Evolutionary conservation across 1,140 invertebrate genomes (phyloP), one percentile per base, ranked within the genome.

Genomic region (Rhopalosiphum maidis): DNA sequence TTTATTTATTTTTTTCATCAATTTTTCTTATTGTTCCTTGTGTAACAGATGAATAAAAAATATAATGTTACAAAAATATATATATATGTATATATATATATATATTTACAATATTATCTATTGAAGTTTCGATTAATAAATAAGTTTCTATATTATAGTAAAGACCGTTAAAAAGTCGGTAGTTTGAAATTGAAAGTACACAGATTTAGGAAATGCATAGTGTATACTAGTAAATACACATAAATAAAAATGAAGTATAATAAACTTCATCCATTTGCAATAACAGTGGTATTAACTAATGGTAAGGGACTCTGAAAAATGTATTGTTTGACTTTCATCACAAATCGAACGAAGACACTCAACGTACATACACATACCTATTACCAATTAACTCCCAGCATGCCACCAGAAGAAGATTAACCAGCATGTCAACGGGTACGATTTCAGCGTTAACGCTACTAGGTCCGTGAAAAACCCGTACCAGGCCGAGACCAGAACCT

Each of bases 391-490:
- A 96, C 94, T 97, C 96, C 96, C 97, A 97, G 60, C 97, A 97
- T 94, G 96, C 96, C 25, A 96, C 96, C 94, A 98, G 97, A 94
- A 98, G 95, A 91, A 97, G 96, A 95, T 97, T 98, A 21, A 97
- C 96, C 43, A 97, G 96, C 93, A 97, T 96, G 96, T 98, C 98
- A 23, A 97, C 97, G 15, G 98, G 98, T 43, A 98, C 96, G 43
- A 98, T 95, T 95, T 98, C 97, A 30, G 97, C 96, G 86, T 95
- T 95, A 41, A 95, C 95, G 85, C 96, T 95, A 22, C 94, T 94
- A 94, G 96, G 95, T 93, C 96, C 96, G 60, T 96, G 95, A 94
- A 97, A 95, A 23, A 96, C 96, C 93, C 96, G 95, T 46, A 97
- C 94, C 6, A 97, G 94, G 11, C 97, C 97, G 94, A 97, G 96